Evolutionary conservation across 2,888 invertebrate species (phyloP), one percentile per base, ranked within the genome.

Genomic region (Spialia ferax): DNA sequence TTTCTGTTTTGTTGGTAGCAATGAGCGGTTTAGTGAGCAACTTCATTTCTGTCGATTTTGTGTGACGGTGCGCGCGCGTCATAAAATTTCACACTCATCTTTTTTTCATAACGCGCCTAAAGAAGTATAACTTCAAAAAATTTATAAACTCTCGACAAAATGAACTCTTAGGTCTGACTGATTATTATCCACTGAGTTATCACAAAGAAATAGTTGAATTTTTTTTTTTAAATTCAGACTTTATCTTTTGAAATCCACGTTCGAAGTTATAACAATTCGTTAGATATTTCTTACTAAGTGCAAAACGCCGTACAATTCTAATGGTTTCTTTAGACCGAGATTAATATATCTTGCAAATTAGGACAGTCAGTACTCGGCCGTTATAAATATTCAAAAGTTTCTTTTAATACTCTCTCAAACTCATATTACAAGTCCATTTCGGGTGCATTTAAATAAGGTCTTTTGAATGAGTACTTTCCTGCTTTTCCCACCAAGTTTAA

Each of bases 261-360:
- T 38, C 4, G n/a, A 38, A 13, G n/a, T n/a, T 38, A 38, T n/a
- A 38, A n/a, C 4, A 38, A n/a, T n/a, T 42, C n/a, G 18, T 29
- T 50, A 23, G 52, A 55, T 55, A 29, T 20, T 18, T 42, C 7
- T 15, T 48, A 48, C 64, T 60, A 66, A 66, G 66, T 66, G 60
- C 54, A 32, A 66, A 66, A 54, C 15, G 54, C 4, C 42, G 59
- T 66, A 66, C 52, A 66, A 60, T 66, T 52, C n/a, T 73, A 77
- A 77, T 74, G 71, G 74, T 73, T 74, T 73, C 74, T 75, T 75
- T 75, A 74, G 76, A 69, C 65, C 73, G 69, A 74, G 74, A 77
- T 76, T 77, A 80, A 79, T 80, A 78, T 80, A 78, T 77, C 77
- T 77, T 80, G 79, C 79, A 80, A 81, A 81, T 79, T 77, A 79